Evolutionary conservation across 2,113 vertebrate genomes (phyloP).

Genomic region (Corythoichthys intestinalis): DNA sequence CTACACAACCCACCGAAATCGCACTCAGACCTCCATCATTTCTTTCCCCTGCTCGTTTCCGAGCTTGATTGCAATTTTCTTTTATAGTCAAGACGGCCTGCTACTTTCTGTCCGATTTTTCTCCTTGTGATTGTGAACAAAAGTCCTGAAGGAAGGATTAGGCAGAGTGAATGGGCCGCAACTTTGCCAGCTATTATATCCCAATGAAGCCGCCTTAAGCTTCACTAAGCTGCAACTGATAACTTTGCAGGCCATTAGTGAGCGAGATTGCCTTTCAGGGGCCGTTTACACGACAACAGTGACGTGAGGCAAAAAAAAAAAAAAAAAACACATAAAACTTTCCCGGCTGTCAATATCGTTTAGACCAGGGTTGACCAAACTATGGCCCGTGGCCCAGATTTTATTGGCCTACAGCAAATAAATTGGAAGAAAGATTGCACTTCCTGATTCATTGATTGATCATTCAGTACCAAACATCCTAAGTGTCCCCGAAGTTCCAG

Average conservation of each 20-base stretch:
- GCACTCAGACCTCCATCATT: slow-evolving; percentile 11
- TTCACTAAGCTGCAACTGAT: slow-evolving; percentile 74
- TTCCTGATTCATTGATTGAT: too few species aligned
- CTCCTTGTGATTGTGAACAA: slow-evolving; percentile 62
- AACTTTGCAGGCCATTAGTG: slow-evolving; percentile 75
- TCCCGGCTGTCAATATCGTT: too few species aligned
- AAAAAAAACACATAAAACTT: too few species aligned
- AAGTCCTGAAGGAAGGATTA: slow-evolving; percentile 68
- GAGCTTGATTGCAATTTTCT: slow-evolving; percentile 52
- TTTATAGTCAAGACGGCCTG: slow-evolving; percentile 6
- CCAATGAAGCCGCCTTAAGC: slow-evolving; percentile 71
- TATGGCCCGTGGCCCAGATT: too few species aligned
- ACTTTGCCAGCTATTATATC: slow-evolving; percentile 73
- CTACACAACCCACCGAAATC: slow-evolving; percentile 34
- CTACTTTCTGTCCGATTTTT: slow-evolving; percentile 38
- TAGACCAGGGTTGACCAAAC: too few species aligned
- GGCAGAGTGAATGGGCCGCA: slow-evolving; percentile 65
- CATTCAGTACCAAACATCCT: too few species aligned
- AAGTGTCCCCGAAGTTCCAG: too few species aligned
- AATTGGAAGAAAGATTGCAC: too few species aligned
- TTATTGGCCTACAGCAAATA: too few species aligned
- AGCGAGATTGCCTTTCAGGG: slow-evolving; percentile 65
- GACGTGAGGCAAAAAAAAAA: too few species aligned
- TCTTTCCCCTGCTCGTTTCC: slow-evolving; percentile 24
- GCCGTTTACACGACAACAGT: slow-evolving; percentile 37